Evolutionary conservation across 1,140 invertebrate genomes (phyloP).

Genomic region (Apis laboriosa): DNA sequence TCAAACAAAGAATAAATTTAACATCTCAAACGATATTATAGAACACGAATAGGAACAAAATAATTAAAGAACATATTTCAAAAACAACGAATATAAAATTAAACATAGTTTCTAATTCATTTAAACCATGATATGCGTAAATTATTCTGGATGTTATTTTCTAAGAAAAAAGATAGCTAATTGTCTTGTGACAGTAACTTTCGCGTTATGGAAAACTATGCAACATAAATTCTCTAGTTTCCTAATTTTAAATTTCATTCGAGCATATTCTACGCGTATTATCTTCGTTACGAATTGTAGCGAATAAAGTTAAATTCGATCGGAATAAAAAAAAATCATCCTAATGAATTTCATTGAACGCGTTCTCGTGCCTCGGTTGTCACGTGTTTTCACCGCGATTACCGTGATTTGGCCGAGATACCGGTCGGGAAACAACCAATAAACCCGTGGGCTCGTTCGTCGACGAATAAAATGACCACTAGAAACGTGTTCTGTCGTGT

Average conservation of each 20-base stretch:
- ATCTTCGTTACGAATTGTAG: not conserved
- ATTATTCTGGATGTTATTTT: conserved; percentile 8
- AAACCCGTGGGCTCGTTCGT: conserved; percentile 22
- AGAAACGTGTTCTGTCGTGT: conserved; percentile 36
- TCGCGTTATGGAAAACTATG: not conserved
- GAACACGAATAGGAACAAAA: not conserved
- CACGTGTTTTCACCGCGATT: conserved; percentile 21
- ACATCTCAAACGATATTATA: not conserved
- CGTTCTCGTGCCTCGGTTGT: not conserved
- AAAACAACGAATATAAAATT: not conserved
- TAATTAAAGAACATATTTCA: not conserved
- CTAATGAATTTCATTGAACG: conserved; percentile 7
- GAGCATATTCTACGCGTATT: not conserved
- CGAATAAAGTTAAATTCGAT: conserved; percentile 3
- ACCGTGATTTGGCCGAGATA: conserved; percentile 30
- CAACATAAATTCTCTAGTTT: not conserved
- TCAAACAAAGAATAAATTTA: not conserved
- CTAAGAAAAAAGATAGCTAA: not conserved
- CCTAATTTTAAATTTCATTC: not conserved
- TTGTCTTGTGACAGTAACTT: not conserved
- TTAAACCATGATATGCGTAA: conserved; percentile 14
- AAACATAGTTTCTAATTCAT: not conserved
- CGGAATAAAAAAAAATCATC: not conserved
- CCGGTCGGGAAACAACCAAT: conserved; percentile 28
- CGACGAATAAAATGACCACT: conserved; percentile 36